phyloP scores from a whole-genome alignment of 2,888 invertebrate genomes.

The Colletes collaris region DNA sequence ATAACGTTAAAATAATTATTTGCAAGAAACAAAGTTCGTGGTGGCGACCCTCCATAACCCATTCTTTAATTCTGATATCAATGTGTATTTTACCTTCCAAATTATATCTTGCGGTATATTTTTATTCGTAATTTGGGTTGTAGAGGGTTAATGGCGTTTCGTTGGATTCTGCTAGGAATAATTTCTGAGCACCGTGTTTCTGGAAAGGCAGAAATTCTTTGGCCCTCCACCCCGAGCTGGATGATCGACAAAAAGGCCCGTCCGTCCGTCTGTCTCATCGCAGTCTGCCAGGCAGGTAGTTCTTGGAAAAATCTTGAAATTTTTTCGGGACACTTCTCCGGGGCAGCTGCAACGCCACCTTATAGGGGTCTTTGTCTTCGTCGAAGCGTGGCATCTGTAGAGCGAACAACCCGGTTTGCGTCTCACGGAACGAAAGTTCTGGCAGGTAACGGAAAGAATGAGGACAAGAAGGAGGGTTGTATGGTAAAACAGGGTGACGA shows the following conservation, averaged over 20 bases:
- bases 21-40: no score
- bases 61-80: no score
- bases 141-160: no score
- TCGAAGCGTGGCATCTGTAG: constrained; percentile 48
- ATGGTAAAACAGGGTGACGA: constrained; percentile 1
- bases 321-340: constrained; percentile 42
- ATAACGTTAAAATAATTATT: no score
- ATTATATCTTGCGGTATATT: no score
- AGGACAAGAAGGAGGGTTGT: constrained; percentile 27
- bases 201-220: not conserved
- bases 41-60: no score
- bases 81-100: no score
- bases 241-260: constrained; percentile 17
- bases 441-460: constrained; percentile 26
- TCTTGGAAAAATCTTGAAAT: constrained; percentile 46
- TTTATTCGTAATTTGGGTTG: no score
- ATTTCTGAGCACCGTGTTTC: not conserved
- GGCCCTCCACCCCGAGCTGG: not conserved
- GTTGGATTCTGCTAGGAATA: no score
- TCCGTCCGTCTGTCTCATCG: constrained; percentile 29
- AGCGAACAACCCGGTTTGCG: constrained; percentile 33
- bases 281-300: constrained; percentile 47
- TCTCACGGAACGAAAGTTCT: constrained; percentile 37
- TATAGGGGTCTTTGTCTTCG: constrained; percentile 52
- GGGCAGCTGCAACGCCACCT: constrained; percentile 26